Evolutionary conservation across 2,113 vertebrate genomes (phyloP), one percentile per base, ranked within the genome.

Genomic region (Spea multiplicata): DNA sequence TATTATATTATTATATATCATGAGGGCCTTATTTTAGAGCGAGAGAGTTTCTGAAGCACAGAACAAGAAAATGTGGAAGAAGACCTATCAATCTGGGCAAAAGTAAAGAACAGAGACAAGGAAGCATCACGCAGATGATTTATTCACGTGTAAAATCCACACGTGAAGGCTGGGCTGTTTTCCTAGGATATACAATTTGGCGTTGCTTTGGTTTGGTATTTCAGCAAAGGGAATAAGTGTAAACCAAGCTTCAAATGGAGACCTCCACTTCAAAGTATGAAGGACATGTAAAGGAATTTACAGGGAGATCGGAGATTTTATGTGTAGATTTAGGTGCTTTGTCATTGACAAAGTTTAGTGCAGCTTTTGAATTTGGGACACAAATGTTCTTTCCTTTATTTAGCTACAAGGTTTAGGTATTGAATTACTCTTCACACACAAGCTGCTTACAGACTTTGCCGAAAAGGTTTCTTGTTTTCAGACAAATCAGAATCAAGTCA

Each of bases 231-330:
- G 69, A 3, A 52, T 17, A 52, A 53, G 47, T 71, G 49, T 30
- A 30, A 71, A 16, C 9, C n/a, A 16, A 44, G 46, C n/a, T 48
- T 70, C 3, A n/a, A 70, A 70, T 47, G 14, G 3, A 6, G n/a
- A 52, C 46, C 16, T 49, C 3, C 71, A 57, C 77, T 66, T 80
- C 65, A 80, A 80, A 80, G 62, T 4, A 3, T 13, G 30, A 30
- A 30, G 30, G 30, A 30, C 30, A 30, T 30, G 12, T 8, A 14
- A 30, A 68, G 68, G 78, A 80, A 80, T 80, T 73, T 74, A 74
- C 64, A 50, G 62, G 52, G 45, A 50, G n/a, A 68, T 67, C 52
- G 74, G 71, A 79, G 77, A 46, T 8, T 65, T 78, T 64, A 5
- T 64, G 52, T 78, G 8, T 69, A 72, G 67, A 12, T 30, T 30